These are phyloP conservation scores for Dendroctonus ponderosae DNA, from an alignment of 1,140 invertebrate genomes.

Conservation along the genomic window DNA sequence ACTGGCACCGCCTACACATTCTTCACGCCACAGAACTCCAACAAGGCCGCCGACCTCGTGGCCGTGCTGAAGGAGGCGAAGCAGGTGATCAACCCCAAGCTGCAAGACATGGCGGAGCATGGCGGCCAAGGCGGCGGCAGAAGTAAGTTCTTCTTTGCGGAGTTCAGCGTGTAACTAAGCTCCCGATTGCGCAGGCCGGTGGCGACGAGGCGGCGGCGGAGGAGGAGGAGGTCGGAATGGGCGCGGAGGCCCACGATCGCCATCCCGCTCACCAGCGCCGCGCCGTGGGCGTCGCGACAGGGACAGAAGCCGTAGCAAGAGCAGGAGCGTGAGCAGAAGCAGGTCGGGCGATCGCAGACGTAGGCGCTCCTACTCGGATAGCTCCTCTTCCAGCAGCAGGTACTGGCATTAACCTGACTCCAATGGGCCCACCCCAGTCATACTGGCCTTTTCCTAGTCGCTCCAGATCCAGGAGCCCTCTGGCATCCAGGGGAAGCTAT, in stretches of 20 bases:
- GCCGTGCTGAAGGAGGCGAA: constrained; percentile 93
- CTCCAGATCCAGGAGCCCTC: constrained; percentile 22
- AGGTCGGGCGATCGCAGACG: constrained; percentile 37
- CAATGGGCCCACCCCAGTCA: neutral
- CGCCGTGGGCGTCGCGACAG: constrained; percentile 39
- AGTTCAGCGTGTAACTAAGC: neutral
- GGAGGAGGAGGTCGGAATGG: constrained; percentile 26
- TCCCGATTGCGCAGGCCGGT: constrained; percentile 38
- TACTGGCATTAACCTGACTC: neutral
- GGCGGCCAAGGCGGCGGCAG: constrained; percentile 37
- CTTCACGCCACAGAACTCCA: constrained; percentile 90
- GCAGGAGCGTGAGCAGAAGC: constrained; percentile 31
- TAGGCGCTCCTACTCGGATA: constrained; percentile 33
- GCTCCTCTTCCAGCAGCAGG: constrained; percentile 24
- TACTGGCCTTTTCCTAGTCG: constrained; percentile 12
- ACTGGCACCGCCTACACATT: constrained; percentile 99
- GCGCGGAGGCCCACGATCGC: constrained; percentile 28
- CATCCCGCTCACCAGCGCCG: constrained; percentile 39
- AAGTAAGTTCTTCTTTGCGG: constrained; percentile 9
- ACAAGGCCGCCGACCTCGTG: constrained; percentile 90
- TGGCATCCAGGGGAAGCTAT: neutral
- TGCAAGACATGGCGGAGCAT: constrained; percentile 62
- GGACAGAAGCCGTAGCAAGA: constrained; percentile 36
- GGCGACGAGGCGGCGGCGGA: constrained; percentile 39
- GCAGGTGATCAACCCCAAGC: constrained; percentile 79